Evolutionary conservation across 2,113 vertebrate species (phyloP), one percentile per base, ranked within the genome.

Genomic region (Enhydra lutris): DNA sequence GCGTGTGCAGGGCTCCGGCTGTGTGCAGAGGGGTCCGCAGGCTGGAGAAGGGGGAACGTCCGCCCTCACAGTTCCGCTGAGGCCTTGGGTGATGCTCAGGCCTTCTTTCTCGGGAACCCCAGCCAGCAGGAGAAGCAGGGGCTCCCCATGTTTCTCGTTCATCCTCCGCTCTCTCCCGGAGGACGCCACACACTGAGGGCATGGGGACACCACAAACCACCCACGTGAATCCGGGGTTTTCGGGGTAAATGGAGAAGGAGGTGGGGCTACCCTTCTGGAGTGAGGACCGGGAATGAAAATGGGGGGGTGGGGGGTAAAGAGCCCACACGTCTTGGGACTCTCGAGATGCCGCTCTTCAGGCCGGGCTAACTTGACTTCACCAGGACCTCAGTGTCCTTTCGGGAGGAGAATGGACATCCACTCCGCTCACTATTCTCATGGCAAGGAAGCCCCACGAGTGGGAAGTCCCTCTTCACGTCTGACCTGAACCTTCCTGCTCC

Each of bases 391-490:
- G 13, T 45, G 61, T 84, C 76, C 78, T 93, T 71, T 50, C 31
- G 59, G 91, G 80, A 89, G 94, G 39, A 94, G 55, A 82, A 89
- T 52, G 34, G 71, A 73, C 65, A 96, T 91, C 45, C 23, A 82
- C 82, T 83, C 34, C 18, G 21, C 34, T 52, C 7, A 11, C 50
- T 82, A 52, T 61, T 93, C 73, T 69, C 36, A 20, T 57, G 52
- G 63, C 79, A 78, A 67, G 47, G 74, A 83, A 59, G 69, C 50
- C 92, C 63, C 88, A 57, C 39, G 63, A 65, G 45, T 52, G 69
- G 96, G 71, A 97, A 92, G 89, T 89, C 95, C 96, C 92, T 87
- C 74, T 82, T 88, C 61, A 79, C 69, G 63, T 83, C 94, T 86
- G 47, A 39, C 82, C 34, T 18, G 31, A 89, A 50, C 4, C 80